A percentile compares a stretch with the other conserved stretches of the same genome.
phyloP scores from a whole-genome alignment of 2,888 invertebrate species.

The Lydus trimaculatus region DNA sequence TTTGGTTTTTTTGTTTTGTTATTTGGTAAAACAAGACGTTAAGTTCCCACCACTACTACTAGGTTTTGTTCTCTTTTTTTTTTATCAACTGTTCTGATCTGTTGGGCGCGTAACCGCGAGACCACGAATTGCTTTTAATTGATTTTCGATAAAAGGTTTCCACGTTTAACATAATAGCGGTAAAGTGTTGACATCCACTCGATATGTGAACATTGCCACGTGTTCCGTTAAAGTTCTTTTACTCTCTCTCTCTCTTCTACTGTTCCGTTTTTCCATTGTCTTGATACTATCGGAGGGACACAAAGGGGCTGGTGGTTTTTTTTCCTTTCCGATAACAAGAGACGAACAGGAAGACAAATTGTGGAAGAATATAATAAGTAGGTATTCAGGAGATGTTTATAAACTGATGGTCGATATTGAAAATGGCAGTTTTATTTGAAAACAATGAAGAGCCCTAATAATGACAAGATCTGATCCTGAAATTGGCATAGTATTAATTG shows the following conservation, averaged over 20 bases:
- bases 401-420: too few species aligned
- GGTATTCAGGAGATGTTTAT: too few species aligned
- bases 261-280: not conserved
- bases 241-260: not conserved
- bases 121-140: slow-evolving; percentile 61
- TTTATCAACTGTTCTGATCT: slow-evolving; percentile 36
- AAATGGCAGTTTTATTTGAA: too few species aligned
- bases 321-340: not conserved
- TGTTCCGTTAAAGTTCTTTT: slow-evolving; percentile 32
- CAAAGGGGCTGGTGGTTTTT: not conserved
- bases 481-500: too few species aligned
- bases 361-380: too few species aligned
- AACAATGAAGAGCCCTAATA: too few species aligned
- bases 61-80: slow-evolving; percentile 27
- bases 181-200: slow-evolving; percentile 58
- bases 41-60: slow-evolving; percentile 13
- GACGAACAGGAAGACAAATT: not conserved
- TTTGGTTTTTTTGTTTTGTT: not conserved
- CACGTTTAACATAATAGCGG: slow-evolving; percentile 60
- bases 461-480: too few species aligned
- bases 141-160: slow-evolving; percentile 62
- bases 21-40: not conserved
- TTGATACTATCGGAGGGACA: slow-evolving; percentile 16
- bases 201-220: slow-evolving; percentile 51
- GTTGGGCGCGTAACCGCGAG: slow-evolving; percentile 49